Evolutionary conservation across 2,113 vertebrate species (phyloP), one percentile per base, ranked within the genome.

Genomic region (Melozone crissalis): DNA sequence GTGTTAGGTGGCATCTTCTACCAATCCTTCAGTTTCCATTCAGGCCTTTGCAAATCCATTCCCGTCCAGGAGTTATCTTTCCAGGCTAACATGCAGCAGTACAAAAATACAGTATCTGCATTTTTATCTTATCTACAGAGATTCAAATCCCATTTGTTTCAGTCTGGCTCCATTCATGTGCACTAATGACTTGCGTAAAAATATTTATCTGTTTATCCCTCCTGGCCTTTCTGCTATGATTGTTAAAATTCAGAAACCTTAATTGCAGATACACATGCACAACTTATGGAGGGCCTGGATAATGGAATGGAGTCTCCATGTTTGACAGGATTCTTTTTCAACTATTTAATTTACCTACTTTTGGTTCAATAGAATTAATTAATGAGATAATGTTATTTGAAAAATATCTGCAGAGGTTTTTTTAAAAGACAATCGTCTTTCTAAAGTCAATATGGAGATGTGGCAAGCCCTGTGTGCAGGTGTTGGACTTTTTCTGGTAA

Each of bases 201-300:
- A 71, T 91, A 94, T 84, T 93, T 91, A 74, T 81, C 37, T 93
- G 55, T 91, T 94, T 94, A 90, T 74, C 21, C 33, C 65, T 84
- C 67, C 63, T 76, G 83, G 69, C 18, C 58, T 90, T 92, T 96
- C 72, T 84, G 55, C 31, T 66, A 30, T 43, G 31, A 89, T 61
- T 65, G 75, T 74, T 88, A 43, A 79, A 83, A 84, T 72, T 86
- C 58, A 73, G 57, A 86, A 92, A 55, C 46, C 31, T 61, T 62
- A 55, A 69, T 71, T 7, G 8, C 63, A 65, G 41, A 46, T 78
- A 61, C 35, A 86, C 15, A 65, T 5, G 61, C 0, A 0, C 33
- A 68, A 5, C 31, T 75, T 61, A 47, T 0, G n/a, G 57, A 30
- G 10, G 37, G 44, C 7, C 28, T 55, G 75, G 28, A 18, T 72